These are phyloP conservation scores for Clarias platycephalus DNA, from an alignment of 2,797 vertebrate genomes.

Conservation along the genomic window DNA sequence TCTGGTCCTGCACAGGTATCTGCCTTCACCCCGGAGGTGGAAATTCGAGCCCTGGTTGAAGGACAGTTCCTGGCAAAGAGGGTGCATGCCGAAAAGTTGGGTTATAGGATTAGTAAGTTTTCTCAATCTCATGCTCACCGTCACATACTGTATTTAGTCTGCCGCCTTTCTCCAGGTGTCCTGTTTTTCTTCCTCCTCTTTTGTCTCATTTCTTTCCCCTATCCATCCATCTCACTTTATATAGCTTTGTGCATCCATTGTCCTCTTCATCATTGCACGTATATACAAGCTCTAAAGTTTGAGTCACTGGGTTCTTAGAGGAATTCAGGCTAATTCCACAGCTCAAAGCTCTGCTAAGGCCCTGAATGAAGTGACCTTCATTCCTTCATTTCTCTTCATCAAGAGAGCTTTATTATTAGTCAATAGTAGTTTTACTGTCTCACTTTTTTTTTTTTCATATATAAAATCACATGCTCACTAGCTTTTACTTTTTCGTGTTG, in stretches of 20 bases:
- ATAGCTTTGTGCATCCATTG: not conserved
- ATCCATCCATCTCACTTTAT: not conserved
- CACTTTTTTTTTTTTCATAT: not conserved
- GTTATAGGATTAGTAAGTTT: conserved; percentile 86
- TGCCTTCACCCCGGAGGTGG: conserved; percentile 74
- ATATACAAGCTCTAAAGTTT: not conserved
- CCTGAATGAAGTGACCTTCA: conserved; percentile 13
- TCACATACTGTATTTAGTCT: conserved; percentile 1
- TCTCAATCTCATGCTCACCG: conserved; percentile 8
- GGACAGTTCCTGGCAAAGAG: conserved; percentile 93
- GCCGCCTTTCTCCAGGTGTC: not conserved
- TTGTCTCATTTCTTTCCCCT: not conserved
- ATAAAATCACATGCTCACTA: not conserved
- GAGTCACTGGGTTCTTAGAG: not conserved
- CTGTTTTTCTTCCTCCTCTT: not conserved
- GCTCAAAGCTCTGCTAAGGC: not conserved
- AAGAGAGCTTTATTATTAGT: not conserved
- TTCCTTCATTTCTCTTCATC: not conserved
- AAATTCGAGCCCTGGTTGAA: conserved; percentile 89
- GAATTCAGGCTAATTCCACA: not conserved
- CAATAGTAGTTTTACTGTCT: not conserved
- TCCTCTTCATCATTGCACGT: not conserved
- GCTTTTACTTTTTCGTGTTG: conserved; percentile 23
- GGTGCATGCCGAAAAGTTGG: conserved; percentile 87
- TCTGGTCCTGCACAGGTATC: conserved; percentile 71